These are phyloP conservation scores for Stercorarius parasiticus DNA, from an alignment of 2,113 vertebrate genomes.

Conservation along the genomic window DNA sequence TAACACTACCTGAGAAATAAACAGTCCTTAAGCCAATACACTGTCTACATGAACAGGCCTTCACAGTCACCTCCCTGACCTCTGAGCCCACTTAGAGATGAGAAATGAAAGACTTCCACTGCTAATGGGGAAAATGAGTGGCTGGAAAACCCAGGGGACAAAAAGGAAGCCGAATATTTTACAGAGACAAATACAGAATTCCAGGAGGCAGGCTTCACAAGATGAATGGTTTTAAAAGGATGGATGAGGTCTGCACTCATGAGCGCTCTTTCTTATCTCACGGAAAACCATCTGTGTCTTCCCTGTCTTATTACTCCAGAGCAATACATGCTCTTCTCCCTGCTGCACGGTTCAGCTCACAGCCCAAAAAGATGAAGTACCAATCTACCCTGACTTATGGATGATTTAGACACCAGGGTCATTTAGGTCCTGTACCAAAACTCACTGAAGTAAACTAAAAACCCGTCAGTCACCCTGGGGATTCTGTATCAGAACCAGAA, in stretches of 20 bases:
- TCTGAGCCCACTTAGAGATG: neutral
- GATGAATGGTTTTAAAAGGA: neutral
- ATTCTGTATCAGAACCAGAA: neutral
- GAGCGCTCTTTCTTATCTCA: neutral
- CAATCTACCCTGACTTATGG: neutral
- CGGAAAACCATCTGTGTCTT: neutral
- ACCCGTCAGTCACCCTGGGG: neutral
- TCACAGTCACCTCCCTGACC: neutral
- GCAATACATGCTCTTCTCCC: neutral
- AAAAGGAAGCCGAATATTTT: neutral
- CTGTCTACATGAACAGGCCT: neutral
- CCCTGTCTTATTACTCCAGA: neutral
- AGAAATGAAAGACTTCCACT: neutral
- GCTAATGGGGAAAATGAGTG: neutral
- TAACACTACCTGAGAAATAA: neutral
- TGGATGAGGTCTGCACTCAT: neutral
- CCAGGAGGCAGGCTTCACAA: neutral
- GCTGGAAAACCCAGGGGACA: neutral
- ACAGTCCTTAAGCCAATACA: neutral
- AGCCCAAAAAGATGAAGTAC: neutral
- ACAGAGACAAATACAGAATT: neutral
- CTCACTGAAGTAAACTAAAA: neutral
- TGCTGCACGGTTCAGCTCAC: neutral
- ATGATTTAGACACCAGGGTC: neutral
- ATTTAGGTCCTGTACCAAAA: neutral